These are phyloP conservation scores for Elephas maximus DNA, from an alignment of 2,113 vertebrate species.

Conservation along the genomic window DNA sequence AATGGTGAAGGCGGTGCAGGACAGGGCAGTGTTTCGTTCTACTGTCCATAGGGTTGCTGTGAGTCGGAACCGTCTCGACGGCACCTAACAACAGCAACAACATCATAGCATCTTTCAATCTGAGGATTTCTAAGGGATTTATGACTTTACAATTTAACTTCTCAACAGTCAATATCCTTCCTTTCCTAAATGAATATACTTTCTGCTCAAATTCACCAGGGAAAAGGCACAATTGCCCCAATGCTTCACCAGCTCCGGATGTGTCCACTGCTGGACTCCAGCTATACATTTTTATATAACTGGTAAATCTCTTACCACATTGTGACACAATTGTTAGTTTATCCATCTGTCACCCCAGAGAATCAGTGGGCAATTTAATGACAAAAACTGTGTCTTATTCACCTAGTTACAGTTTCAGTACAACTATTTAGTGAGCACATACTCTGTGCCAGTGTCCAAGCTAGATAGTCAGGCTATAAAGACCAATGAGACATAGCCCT, in stretches of 20 bases:
- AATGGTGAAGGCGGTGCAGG: too few relatives aligned
- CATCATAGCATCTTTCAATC: neutral
- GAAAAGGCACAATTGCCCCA: neutral
- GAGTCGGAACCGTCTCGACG: too few relatives aligned
- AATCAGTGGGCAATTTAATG: neutral
- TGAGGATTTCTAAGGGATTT: conserved; percentile 47
- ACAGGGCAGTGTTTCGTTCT: too few relatives aligned
- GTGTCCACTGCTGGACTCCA: neutral
- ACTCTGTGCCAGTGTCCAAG: neutral
- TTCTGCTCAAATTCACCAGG: conserved; percentile 15
- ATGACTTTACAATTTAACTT: conserved; percentile 38
- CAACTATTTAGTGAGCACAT: neutral
- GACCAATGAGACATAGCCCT: neutral
- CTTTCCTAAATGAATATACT: conserved; percentile 60
- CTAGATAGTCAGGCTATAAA: neutral
- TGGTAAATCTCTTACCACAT: conserved; percentile 44
- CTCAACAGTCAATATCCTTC: conserved; percentile 32
- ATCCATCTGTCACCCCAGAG: conserved; percentile 10
- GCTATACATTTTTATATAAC: neutral
- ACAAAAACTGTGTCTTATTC: neutral
- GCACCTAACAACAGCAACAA: too few relatives aligned
- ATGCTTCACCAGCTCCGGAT: neutral
- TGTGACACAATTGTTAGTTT: conserved; percentile 35
- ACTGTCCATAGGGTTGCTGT: too few relatives aligned
- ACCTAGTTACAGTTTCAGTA: conserved; percentile 16